phyloP scores from a whole-genome alignment of 2,888 invertebrate genomes.

The Achlya flavicornis region DNA sequence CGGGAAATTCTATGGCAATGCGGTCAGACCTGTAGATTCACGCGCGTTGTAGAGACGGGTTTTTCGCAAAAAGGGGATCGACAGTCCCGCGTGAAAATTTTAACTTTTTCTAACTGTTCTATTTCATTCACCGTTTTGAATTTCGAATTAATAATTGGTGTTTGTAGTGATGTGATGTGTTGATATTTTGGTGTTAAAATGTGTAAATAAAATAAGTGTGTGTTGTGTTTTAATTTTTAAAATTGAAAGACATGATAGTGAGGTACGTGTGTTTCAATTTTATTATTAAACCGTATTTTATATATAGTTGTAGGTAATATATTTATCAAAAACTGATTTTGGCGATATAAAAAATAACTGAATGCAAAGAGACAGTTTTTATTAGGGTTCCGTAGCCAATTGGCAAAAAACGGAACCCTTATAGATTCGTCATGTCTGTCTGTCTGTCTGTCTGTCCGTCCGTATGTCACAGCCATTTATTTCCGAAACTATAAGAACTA shows the following conservation, averaged over 20 bases:
- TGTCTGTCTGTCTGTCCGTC: no score
- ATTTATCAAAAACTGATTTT: no score
- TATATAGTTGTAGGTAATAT: no score
- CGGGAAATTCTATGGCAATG: conserved; percentile 68
- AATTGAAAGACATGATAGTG: conserved; percentile 71
- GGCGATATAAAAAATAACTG: no score
- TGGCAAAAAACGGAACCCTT: no score
- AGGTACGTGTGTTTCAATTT: conserved; percentile 51
- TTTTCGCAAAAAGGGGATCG: conserved; percentile 31
- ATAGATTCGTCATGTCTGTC: no score
- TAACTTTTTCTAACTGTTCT: conserved; percentile 31
- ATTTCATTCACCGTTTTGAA: background rate
- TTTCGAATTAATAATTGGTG: background rate
- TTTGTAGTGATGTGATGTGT: conserved; percentile 22
- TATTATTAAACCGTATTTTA: no score
- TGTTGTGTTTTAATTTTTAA: conserved; percentile 44
- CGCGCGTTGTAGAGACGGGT: conserved; percentile 64
- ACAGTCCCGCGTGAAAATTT: conserved; percentile 24
- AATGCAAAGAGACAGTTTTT: no score
- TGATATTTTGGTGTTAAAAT: conserved; percentile 13
- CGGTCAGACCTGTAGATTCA: conserved; percentile 77
- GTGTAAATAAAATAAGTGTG: conserved; percentile 42
- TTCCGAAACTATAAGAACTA: no score
- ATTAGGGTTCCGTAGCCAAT: no score
- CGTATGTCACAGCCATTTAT: no score